Evolutionary conservation across 2,888 invertebrate species (phyloP), one percentile per base, ranked within the genome.

Genomic region (Anthophora plumipes): DNA sequence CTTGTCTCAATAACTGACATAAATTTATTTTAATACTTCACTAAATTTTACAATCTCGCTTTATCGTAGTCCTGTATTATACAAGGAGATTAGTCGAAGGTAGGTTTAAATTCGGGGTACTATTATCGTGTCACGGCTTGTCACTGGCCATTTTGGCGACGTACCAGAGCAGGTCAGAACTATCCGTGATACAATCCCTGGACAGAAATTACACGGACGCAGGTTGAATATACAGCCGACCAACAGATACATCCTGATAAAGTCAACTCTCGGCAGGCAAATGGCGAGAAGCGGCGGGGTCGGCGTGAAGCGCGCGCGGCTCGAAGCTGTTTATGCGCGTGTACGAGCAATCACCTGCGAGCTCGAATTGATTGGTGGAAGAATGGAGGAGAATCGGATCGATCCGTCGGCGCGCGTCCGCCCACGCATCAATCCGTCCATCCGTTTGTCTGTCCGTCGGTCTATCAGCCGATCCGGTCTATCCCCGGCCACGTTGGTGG

Each of bases 201-300:
- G 82, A 73, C 78, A 74, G 84, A 78, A 84, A 84, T 85, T 83
- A 72, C 73, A 43, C 67, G 66, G 73, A 48, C 75, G 71, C 77
- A 76, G 67, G 60, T n/a, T 76, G 81, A 69, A 73, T 80, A 76
- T 70, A 73, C 55, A 60, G 37, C n/a, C 66, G 50, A 63, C 66
- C 59, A 68, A 60, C 80, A 85, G 88, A 87, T 87, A 80, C 88
- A 78, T 84, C 82, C 46, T 67, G 88, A 87, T 87, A 87, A 87
- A 87, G 87, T 87, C 86, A 86, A 68, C 77, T 55, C 60, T 64
- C 70, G 73, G 76, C 70, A 67, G 60, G 73, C 79, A 69, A 79
- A 80, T 79, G 67, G 63, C 46, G 83, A 72, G 72, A 73, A 77
- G 61, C 74, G 57, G 31, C 14, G 31, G 31, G 1, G 31, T 46